These are phyloP conservation scores for Toxostoma redivivum DNA, from an alignment of 2,113 vertebrate genomes.

Conservation along the genomic window DNA sequence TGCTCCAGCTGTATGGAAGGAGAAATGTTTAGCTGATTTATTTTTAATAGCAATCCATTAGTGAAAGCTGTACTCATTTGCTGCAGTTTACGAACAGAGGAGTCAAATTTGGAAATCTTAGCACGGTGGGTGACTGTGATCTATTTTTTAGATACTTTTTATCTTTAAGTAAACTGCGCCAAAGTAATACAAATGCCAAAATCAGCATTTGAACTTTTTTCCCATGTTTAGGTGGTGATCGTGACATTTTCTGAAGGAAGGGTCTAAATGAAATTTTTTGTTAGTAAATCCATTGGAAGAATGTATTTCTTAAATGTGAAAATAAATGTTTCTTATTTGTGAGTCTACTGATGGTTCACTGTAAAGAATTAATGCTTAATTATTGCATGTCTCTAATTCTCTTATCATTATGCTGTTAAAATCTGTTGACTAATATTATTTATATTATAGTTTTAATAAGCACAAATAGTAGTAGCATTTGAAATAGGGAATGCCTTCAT, in stretches of 20 bases:
- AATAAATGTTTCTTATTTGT: not conserved
- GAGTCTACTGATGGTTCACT: not conserved
- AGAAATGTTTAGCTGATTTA: constrained; percentile 11
- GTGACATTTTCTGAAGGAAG: constrained; percentile 28
- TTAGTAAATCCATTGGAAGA: not conserved
- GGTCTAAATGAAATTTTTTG: not conserved
- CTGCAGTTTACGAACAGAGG: not conserved
- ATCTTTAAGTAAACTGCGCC: not conserved
- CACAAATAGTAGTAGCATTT: not conserved
- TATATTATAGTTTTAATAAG: not conserved
- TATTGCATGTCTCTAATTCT: constrained; percentile 4
- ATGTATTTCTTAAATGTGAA: not conserved
- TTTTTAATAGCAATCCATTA: constrained; percentile 16
- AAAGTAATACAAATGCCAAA: constrained; percentile 12
- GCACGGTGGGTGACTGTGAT: not conserved
- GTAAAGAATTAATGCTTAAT: not conserved
- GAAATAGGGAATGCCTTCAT: not conserved
- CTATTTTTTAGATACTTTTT: not conserved
- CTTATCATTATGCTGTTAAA: not conserved
- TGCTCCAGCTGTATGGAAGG: not conserved
- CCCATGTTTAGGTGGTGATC: not conserved
- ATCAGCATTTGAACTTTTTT: constrained; percentile 2
- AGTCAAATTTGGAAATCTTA: not conserved
- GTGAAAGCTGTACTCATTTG: not conserved
- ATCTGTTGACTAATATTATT: not conserved